Percentiles rank a stretch among this genome's conserved stretches.
phyloP scores from a whole-genome alignment of 1,140 invertebrate species.

The Grapholita molesta region DNA sequence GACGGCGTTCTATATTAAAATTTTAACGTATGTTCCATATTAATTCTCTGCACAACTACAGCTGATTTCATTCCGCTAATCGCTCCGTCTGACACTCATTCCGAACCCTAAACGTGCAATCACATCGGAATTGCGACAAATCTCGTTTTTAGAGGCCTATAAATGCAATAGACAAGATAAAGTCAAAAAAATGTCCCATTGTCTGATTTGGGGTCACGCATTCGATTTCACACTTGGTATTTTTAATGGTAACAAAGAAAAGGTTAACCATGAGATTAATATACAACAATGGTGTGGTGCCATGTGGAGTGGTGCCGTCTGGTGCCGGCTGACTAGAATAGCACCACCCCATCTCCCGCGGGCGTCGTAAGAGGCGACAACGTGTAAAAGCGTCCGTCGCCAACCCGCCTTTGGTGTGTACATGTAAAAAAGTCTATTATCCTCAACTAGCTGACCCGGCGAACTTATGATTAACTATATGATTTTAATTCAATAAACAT shows the following conservation, averaged over 20 bases:
- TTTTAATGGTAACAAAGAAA: background rate
- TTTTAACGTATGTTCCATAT: background rate
- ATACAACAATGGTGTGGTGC: background rate
- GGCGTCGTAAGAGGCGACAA: too few relatives aligned
- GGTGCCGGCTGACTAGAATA: background rate
- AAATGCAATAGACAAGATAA: background rate
- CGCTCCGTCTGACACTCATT: background rate
- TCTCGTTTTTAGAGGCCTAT: background rate
- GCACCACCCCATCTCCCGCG: too few relatives aligned
- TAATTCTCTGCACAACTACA: too few relatives aligned
- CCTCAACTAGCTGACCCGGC: too few relatives aligned
- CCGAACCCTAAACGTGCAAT: background rate
- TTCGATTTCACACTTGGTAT: background rate
- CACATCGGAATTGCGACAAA: background rate
- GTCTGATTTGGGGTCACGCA: background rate
- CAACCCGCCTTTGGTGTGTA: too few relatives aligned
- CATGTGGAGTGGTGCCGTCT: background rate
- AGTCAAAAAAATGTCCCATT: background rate
- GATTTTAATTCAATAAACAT: too few relatives aligned
- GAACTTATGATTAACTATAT: too few relatives aligned
- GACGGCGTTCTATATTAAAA: too few relatives aligned
- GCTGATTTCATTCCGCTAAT: background rate
- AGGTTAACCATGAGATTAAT: background rate
- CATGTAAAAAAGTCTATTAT: too few relatives aligned
- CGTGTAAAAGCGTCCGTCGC: too few relatives aligned